These are phyloP conservation scores for Pteria penguin DNA, from an alignment of 2,888 invertebrate genomes.

Conservation along the genomic window DNA sequence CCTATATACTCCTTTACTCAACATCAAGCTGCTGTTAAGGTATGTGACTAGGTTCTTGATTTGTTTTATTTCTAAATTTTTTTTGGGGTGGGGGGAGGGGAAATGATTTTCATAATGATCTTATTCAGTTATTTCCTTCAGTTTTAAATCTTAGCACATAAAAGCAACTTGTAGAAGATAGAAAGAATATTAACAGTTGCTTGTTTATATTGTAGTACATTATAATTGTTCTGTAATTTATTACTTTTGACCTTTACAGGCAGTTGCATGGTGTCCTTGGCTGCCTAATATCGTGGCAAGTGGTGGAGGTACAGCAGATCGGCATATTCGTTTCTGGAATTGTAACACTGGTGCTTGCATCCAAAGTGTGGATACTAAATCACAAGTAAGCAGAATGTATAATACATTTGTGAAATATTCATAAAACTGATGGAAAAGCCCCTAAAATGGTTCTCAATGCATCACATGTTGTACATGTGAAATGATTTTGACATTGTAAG, in stretches of 20 bases:
- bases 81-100: not conserved
- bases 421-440: too few relatives aligned
- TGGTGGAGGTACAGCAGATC: conserved; percentile 97
- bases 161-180: not conserved
- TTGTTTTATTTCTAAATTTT: not conserved
- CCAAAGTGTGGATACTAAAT: conserved; percentile 93
- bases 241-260: too few relatives aligned
- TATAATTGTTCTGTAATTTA: too few relatives aligned
- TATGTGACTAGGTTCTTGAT: conserved; percentile 43
- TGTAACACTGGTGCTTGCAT: conserved; percentile 87
- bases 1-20: conserved; percentile 83
- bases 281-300: conserved; percentile 93
- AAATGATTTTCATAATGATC: not conserved
- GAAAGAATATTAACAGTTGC: too few relatives aligned
- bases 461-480: too few relatives aligned
- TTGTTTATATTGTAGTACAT: too few relatives aligned
- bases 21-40: conserved; percentile 81
- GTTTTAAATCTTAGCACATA: not conserved
- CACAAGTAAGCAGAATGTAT: conserved; percentile 87
- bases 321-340: conserved; percentile 85
- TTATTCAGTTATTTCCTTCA: not conserved
- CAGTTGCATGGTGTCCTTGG: conserved; percentile 99
- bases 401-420: too few relatives aligned
- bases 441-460: too few relatives aligned
- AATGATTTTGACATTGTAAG: too few relatives aligned